Evolutionary conservation across 2,888 invertebrate species (phyloP).

Genomic region (Papilio elwesi): DNA sequence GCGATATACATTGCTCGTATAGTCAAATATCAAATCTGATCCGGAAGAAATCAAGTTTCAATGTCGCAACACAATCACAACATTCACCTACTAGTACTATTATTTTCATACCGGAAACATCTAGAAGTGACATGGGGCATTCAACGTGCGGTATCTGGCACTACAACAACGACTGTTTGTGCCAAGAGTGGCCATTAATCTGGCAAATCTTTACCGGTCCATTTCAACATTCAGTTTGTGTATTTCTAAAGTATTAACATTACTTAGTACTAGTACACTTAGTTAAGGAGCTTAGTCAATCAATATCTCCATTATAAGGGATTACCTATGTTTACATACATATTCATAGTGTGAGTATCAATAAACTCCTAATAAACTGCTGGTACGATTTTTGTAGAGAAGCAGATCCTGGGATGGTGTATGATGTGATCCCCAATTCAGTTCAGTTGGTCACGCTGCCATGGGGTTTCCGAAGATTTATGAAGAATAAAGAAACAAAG

Average conservation of each 20-base stretch:
- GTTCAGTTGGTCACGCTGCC: too few relatives aligned
- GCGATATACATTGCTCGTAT: too few relatives aligned
- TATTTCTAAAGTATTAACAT: not conserved
- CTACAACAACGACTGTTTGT: conserved; percentile 10
- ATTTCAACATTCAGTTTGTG: conserved; percentile 3
- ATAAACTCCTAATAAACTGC: too few relatives aligned
- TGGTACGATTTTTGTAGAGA: too few relatives aligned
- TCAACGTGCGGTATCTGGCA: conserved; percentile 16
- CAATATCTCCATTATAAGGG: too few relatives aligned
- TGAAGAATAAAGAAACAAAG: too few relatives aligned
- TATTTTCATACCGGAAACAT: conserved; percentile 14
- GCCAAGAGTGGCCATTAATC: conserved; percentile 18
- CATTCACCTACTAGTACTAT: not conserved
- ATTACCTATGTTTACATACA: too few relatives aligned
- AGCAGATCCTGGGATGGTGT: too few relatives aligned
- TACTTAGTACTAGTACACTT: not conserved
- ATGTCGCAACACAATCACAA: not conserved
- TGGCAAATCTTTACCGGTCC: conserved; percentile 17
- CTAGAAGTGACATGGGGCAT: conserved; percentile 19
- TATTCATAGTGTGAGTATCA: too few relatives aligned
- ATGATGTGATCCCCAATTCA: too few relatives aligned
- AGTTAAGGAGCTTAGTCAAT: not conserved
- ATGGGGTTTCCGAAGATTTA: too few relatives aligned
- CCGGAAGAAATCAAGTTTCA: not conserved
- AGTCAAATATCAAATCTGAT: not conserved